Conservation (phyloP, 2,888 invertebrate species). For the Pasiphila rectangulata region DNA sequence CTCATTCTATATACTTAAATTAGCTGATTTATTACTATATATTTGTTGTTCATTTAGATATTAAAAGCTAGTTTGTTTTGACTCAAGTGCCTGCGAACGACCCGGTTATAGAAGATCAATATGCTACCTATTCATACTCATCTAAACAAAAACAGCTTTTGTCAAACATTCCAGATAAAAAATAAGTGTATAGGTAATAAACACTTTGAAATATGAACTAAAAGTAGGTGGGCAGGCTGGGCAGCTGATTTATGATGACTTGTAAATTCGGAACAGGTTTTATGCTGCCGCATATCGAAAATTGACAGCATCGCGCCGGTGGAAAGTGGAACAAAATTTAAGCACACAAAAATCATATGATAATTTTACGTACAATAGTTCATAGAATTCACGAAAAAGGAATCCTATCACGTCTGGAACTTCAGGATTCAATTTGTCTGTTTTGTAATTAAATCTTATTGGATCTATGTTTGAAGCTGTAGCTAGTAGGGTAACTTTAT, state of each 20-base stretch:
- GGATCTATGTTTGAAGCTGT: too few relatives aligned
- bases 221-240: conserved; percentile 43
- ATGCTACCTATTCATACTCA: not conserved
- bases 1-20: too few relatives aligned
- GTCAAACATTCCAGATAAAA: not conserved
- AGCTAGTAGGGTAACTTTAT: too few relatives aligned
- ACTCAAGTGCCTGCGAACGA: too few relatives aligned
- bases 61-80: too few relatives aligned
- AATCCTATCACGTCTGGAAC: too few relatives aligned
- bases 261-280: conserved; percentile 63
- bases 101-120: too few relatives aligned
- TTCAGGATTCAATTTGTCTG: too few relatives aligned
- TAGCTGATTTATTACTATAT: too few relatives aligned
- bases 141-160: not conserved
- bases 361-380: not conserved
- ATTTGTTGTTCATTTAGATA: too few relatives aligned
- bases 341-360: conserved; percentile 2
- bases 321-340: conserved; percentile 29
- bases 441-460: too few relatives aligned
- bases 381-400: too few relatives aligned
- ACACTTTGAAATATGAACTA: conserved; percentile 22
- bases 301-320: conserved; percentile 37
- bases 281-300: conserved; percentile 42
- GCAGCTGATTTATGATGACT: conserved; percentile 55
- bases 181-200: conserved; percentile 8